Conservation (phyloP, 2,797 vertebrate genomes). For the Dermochelys coriacea region DNA sequence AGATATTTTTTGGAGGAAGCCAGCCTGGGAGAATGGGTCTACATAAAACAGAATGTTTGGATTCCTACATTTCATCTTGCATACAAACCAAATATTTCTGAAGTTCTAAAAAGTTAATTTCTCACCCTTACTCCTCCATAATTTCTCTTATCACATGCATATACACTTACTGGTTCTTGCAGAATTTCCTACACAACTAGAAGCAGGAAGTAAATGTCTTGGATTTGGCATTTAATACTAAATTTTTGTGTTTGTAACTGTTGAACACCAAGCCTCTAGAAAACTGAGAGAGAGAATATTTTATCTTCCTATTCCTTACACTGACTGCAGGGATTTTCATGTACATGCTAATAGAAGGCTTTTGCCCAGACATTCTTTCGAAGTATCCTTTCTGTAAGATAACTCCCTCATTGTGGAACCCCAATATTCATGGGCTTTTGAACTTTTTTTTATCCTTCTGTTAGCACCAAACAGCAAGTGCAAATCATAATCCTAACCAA, state of each 20-base stretch:
- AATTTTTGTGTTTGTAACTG: not conserved
- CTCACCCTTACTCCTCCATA: not conserved
- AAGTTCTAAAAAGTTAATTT: not conserved
- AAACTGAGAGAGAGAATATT: not conserved
- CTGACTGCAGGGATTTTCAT: not conserved
- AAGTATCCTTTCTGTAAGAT: not conserved
- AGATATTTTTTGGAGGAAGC: not conserved
- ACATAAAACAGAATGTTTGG: not conserved
- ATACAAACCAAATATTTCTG: not conserved
- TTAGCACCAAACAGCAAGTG: not conserved
- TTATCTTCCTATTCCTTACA: not conserved
- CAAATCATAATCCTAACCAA: not conserved
- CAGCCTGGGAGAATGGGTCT: not conserved
- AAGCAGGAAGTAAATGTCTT: not conserved
- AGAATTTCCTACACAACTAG: not conserved
- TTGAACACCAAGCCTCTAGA: not conserved
- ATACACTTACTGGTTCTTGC: not conserved
- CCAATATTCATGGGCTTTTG: not conserved
- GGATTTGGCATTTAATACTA: not conserved
- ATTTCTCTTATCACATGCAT: not conserved
- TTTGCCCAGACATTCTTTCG: not conserved
- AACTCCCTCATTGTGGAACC: not conserved
- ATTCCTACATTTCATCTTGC: not conserved
- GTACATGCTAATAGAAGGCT: not conserved
- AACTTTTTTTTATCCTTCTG: not conserved